These are phyloP conservation scores for Pediacus dermestoides DNA, from an alignment of 2,888 invertebrate genomes.

Conservation along the genomic window DNA sequence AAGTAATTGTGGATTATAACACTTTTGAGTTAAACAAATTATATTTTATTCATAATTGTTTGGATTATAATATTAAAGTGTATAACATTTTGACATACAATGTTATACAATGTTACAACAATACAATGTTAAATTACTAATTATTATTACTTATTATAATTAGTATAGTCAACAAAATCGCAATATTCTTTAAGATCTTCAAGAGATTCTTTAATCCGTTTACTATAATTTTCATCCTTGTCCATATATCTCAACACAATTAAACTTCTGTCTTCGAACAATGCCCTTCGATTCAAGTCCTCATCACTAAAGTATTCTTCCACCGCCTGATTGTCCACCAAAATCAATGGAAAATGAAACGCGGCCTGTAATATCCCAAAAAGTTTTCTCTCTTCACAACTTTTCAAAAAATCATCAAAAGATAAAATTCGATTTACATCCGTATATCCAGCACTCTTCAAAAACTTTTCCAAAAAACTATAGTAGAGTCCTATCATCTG, in stretches of 20 bases:
- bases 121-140: too few relatives aligned
- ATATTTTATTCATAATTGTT: too few relatives aligned
- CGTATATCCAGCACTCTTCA: slow-evolving; percentile 30
- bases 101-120: too few relatives aligned
- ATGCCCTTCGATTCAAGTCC: slow-evolving; percentile 28
- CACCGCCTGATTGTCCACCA: slow-evolving; percentile 29
- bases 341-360: slow-evolving; percentile 39
- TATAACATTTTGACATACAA: too few relatives aligned
- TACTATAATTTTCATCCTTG: slow-evolving; percentile 30
- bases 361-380: slow-evolving; percentile 38
- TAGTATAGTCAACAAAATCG: slow-evolving; percentile 16
- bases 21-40: too few relatives aligned
- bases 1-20: too few relatives aligned
- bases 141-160: slow-evolving; percentile 1
- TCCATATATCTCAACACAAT: slow-evolving; percentile 32
- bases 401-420: slow-evolving; percentile 38
- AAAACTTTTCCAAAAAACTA: slow-evolving; percentile 34
- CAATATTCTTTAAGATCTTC: slow-evolving; percentile 37
- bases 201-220: slow-evolving; percentile 30
- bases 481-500: slow-evolving; percentile 42
- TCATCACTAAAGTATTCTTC: slow-evolving; percentile 31
- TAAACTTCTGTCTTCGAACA: slow-evolving; percentile 36
- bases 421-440: slow-evolving; percentile 31
- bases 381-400: slow-evolving; percentile 40
- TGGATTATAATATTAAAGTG: too few relatives aligned